Evolutionary conservation across 64 coral and sea anemone genomes (phyloP).

Genomic region (Stylophora pistillata): DNA sequence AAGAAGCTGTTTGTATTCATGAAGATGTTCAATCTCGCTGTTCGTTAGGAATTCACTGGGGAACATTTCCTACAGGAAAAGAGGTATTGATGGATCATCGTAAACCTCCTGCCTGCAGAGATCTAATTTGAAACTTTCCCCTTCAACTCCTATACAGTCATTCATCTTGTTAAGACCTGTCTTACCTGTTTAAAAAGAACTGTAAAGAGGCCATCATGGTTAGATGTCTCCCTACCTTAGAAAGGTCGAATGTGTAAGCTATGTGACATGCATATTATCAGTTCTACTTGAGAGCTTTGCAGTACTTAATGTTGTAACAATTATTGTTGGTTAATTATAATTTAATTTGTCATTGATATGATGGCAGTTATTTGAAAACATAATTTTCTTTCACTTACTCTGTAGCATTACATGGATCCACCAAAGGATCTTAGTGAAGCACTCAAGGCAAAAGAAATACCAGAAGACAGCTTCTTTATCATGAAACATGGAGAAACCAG

Average conservation of each 20-base stretch:
- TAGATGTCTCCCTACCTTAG: too few species aligned
- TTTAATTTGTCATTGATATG: background rate
- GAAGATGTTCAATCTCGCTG: conserved; percentile 63
- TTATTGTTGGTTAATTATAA: background rate
- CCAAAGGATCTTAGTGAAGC: conserved; percentile 66
- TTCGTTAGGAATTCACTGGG: conserved; percentile 92
- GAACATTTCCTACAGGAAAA: conserved; percentile 82
- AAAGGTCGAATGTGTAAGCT: too few species aligned
- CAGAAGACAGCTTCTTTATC: conserved; percentile 56
- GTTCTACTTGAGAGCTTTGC: background rate
- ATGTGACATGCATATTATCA: too few species aligned
- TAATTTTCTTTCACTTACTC: background rate
- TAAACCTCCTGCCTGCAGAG: too few species aligned
- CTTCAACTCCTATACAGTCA: too few species aligned
- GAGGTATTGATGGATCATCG: conserved; percentile 43
- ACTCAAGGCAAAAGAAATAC: conserved; percentile 35
- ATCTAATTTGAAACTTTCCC: background rate
- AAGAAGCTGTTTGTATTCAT: conserved; percentile 86
- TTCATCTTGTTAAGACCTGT: too few species aligned
- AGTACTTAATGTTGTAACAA: background rate
- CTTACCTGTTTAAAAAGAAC: too few species aligned
- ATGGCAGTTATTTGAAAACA: too few species aligned
- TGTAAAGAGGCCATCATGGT: too few species aligned
- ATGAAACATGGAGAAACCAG: conserved; percentile 79
- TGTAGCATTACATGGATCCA: conserved; percentile 75